These are phyloP conservation scores for Aphelocoma californica DNA, from an alignment of 2,797 vertebrate genomes.

Conservation along the genomic window DNA sequence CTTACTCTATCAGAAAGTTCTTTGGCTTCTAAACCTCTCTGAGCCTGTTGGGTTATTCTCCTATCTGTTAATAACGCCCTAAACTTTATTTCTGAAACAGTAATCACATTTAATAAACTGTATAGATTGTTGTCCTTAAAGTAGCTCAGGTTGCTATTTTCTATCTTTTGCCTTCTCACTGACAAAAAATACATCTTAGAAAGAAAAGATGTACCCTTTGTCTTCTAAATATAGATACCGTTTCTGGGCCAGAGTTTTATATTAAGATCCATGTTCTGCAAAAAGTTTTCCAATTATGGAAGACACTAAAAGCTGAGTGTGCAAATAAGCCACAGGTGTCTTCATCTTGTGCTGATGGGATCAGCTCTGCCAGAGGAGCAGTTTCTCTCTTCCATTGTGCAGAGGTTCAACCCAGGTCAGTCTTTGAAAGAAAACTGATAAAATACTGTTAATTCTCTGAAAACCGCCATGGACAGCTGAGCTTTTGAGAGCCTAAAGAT, in stretches of 20 bases:
- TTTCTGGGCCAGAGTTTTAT: slow-evolving; percentile 50
- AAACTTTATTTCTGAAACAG: background rate
- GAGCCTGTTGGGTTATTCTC: background rate
- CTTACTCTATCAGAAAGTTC: background rate
- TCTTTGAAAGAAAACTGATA: slow-evolving; percentile 31
- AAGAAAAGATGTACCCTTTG: slow-evolving; percentile 1
- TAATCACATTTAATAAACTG: background rate
- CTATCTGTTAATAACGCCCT: background rate
- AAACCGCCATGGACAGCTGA: background rate
- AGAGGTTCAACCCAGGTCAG: background rate
- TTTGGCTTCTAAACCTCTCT: background rate
- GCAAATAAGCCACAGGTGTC: slow-evolving; percentile 12
- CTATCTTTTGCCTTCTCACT: background rate
- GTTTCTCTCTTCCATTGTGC: background rate
- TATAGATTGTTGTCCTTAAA: background rate
- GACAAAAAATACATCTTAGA: background rate
- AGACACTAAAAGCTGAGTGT: background rate
- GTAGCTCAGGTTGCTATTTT: background rate
- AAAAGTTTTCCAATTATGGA: slow-evolving; percentile 17
- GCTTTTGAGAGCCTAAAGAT: slow-evolving; percentile 29
- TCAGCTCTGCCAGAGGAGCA: slow-evolving; percentile 2
- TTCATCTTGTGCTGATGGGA: background rate
- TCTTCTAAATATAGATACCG: slow-evolving; percentile 54
- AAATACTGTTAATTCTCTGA: slow-evolving; percentile 34
- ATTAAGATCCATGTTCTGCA: background rate